Evolutionary conservation across 64 coral and sea anemone genomes (phyloP).

Genomic region (Dendronephthya gigantea): DNA sequence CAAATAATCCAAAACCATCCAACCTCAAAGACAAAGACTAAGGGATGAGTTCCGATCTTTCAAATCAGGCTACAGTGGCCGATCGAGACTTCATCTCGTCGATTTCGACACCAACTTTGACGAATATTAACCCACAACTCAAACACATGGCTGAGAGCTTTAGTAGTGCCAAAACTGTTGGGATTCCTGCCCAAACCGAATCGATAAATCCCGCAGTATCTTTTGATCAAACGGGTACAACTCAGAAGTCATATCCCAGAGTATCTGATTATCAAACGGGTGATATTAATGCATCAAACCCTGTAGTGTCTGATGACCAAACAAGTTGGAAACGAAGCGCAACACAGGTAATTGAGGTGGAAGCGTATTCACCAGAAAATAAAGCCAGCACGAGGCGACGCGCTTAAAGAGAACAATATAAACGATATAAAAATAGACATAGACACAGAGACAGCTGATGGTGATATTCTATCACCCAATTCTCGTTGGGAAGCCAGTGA

Average conservation of each 20-base stretch:
- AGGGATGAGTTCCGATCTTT: background rate
- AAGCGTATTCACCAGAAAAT: background rate
- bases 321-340: background rate
- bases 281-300: background rate
- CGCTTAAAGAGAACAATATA: background rate
- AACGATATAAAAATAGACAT: background rate
- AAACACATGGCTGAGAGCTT: background rate
- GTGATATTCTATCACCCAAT: conserved; percentile 1
- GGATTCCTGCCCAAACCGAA: background rate
- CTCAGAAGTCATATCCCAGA: background rate
- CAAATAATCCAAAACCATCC: background rate
- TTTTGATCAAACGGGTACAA: background rate
- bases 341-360: background rate
- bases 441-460: background rate
- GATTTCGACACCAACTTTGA: background rate
- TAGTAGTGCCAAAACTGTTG: background rate
- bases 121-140: background rate
- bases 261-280: background rate
- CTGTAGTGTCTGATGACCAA: background rate
- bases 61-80: background rate
- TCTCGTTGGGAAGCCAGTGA: conserved; percentile 45
- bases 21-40: background rate
- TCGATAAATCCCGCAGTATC: background rate
- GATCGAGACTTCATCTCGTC: background rate
- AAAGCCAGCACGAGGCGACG: background rate